A percentile compares a stretch with the other conserved stretches of the same genome.
Evolutionary conservation across 2,113 vertebrate genomes (phyloP).

Genomic region (Trichomycterus rosablanca): DNA sequence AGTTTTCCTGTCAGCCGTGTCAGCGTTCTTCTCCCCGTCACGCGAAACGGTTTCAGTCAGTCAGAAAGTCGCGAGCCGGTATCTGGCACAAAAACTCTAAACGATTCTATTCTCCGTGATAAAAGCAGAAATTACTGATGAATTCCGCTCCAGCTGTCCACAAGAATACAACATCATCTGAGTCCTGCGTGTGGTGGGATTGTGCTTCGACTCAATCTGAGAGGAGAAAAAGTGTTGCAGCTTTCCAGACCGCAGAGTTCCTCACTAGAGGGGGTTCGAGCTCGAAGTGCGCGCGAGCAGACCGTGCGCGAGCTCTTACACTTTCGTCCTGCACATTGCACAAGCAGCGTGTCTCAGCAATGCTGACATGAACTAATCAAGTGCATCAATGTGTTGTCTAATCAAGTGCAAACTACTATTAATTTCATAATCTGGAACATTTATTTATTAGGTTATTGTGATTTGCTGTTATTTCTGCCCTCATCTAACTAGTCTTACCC

Average conservation of each 20-base stretch:
- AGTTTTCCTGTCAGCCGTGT: background rate
- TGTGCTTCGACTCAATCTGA: background rate
- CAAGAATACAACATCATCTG: too few relatives aligned
- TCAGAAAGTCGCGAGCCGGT: too few relatives aligned
- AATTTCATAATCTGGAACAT: too few relatives aligned
- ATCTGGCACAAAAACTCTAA: background rate
- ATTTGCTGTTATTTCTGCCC: too few relatives aligned
- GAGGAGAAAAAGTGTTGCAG: background rate
- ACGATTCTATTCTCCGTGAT: too few relatives aligned
- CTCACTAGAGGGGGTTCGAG: slow-evolving; percentile 46
- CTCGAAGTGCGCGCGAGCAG: slow-evolving; percentile 12
- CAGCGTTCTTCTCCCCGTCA: too few relatives aligned
- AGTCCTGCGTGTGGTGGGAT: background rate
- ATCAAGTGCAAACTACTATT: too few relatives aligned
- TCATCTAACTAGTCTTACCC: too few relatives aligned
- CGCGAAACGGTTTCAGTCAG: background rate
- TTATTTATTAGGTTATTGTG: too few relatives aligned
- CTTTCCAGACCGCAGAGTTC: background rate
- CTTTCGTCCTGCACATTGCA: background rate
- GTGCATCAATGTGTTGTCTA: too few relatives aligned
- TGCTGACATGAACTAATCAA: background rate
- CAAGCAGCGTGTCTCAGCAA: background rate
- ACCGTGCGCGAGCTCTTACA: background rate
- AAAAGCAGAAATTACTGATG: too few relatives aligned
- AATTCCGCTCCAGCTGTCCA: too few relatives aligned